Evolutionary conservation across 2,113 vertebrate species (phyloP).

Genomic region (Cyprinodon brontotheroides): DNA sequence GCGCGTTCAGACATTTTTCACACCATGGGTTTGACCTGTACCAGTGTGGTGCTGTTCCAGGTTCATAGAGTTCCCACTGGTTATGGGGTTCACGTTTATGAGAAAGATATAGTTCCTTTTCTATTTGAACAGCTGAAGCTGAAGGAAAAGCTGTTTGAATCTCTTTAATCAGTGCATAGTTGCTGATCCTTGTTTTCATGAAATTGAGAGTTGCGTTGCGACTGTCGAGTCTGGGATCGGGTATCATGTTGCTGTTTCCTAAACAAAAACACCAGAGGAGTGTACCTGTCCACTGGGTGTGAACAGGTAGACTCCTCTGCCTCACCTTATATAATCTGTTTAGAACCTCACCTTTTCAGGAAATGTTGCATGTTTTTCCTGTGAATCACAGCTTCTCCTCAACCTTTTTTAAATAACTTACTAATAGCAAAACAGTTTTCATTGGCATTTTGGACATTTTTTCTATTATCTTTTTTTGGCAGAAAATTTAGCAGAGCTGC

Average conservation of each 20-base stretch:
- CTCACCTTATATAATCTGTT: neutral
- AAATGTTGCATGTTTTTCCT: constrained; percentile 7
- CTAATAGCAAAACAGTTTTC: neutral
- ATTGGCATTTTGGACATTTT: too few relatives aligned
- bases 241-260: neutral
- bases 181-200: neutral
- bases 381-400: constrained; percentile 31
- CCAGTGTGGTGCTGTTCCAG: constrained; percentile 49
- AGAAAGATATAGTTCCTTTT: neutral
- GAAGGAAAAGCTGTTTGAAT: constrained; percentile 4
- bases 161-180: neutral
- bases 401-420: neutral
- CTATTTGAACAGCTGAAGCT: constrained; percentile 43
- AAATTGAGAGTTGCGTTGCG: neutral
- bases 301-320: neutral
- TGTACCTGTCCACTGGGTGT: neutral
- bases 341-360: constrained; percentile 20
- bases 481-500: too few relatives aligned
- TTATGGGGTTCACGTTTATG: constrained; percentile 25
- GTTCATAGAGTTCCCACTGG: constrained; percentile 61
- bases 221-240: neutral
- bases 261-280: constrained; percentile 8
- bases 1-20: constrained; percentile 17
- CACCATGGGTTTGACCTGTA: constrained; percentile 42
- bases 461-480: too few relatives aligned